These are phyloP conservation scores for Sebastes cheni DNA, from an alignment of 2,797 vertebrate genomes.

Conservation along the genomic window DNA sequence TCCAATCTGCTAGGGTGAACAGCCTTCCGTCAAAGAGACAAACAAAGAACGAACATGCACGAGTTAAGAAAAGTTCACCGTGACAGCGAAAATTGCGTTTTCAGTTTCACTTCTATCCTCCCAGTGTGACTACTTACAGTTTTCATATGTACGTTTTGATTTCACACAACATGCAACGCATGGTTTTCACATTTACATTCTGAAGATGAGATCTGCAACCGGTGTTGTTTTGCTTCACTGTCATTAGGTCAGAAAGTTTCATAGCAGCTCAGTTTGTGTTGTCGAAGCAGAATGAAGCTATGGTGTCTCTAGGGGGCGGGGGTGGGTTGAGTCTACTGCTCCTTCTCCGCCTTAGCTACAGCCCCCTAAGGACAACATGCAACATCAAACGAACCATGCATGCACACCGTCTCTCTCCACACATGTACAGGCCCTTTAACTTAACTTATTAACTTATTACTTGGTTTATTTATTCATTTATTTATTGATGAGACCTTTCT, in stretches of 20 bases:
- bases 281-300: slow-evolving; percentile 29
- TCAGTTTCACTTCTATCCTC: not conserved
- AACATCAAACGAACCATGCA: slow-evolving; percentile 17
- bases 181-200: slow-evolving; percentile 4
- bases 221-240: slow-evolving; percentile 30
- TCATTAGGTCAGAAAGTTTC: slow-evolving; percentile 28
- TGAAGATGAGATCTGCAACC: slow-evolving; percentile 4
- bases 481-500: slow-evolving; percentile 68
- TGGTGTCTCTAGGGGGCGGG: slow-evolving; percentile 22
- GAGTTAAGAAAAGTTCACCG: not conserved
- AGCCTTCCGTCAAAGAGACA: not conserved
- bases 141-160: not conserved
- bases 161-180: slow-evolving; percentile 9
- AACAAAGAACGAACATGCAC: not conserved
- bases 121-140: slow-evolving; percentile 6
- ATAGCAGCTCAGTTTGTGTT: slow-evolving; percentile 52
- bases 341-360: slow-evolving; percentile 49
- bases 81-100: not conserved
- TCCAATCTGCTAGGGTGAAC: not conserved
- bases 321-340: slow-evolving; percentile 13
- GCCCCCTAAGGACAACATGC: slow-evolving; percentile 33
- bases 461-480: slow-evolving; percentile 78
- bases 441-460: slow-evolving; percentile 78
- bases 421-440: slow-evolving; percentile 79
- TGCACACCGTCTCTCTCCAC: slow-evolving; percentile 40